Evolutionary conservation across 2,888 invertebrate genomes (phyloP), one percentile per base, ranked within the genome.

Genomic region (Priocnemis perturbator): DNA sequence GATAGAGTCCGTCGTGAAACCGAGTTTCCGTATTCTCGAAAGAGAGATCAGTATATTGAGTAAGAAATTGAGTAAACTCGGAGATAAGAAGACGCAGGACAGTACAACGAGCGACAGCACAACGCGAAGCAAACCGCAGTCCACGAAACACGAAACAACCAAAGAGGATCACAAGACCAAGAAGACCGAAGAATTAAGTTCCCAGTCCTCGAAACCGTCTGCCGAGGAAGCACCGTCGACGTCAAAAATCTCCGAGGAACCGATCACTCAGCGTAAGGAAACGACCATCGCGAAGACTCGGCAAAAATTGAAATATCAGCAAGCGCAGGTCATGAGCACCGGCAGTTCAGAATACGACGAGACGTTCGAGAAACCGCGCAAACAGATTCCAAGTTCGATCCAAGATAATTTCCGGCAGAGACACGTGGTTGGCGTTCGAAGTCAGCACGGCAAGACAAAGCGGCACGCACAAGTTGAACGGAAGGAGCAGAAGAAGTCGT

Each of bases 21-120:
- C 87, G 2, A 88, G 87, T 70, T 88, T 88, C 62, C 81, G 83
- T 3, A 83, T 88, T 48, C 73, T 88, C 14, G 88, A 88, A 48
- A 81, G 78, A 47, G 87, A 88, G 53, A 84, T 83, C 19, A 88
- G 78, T 37, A 81, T 83, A 19, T 64, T 85, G 23, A 86, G 86
- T 23, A 86, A 84, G 37, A 86, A 85, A 37, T 69, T 85, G 0
- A 84, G 85, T 3, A 78, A 82, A 67, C 75, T 88, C 14, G 79
- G 85, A 0, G 84, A 85, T 2, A 86, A 81, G 48, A 83, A 81
- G n/a, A 57, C 72, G 17, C 74, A 64, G 1, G 77, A 70, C 2
- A 79, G 73, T 47, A 68, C 78, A 0, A 75, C 67, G 2, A 76
- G 72, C n/a, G 79, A 81, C 20, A 74, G 72, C 21, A 79, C 73